Conservation (phyloP, 1,140 invertebrate species). For the Lepidurus couesii region DNA sequence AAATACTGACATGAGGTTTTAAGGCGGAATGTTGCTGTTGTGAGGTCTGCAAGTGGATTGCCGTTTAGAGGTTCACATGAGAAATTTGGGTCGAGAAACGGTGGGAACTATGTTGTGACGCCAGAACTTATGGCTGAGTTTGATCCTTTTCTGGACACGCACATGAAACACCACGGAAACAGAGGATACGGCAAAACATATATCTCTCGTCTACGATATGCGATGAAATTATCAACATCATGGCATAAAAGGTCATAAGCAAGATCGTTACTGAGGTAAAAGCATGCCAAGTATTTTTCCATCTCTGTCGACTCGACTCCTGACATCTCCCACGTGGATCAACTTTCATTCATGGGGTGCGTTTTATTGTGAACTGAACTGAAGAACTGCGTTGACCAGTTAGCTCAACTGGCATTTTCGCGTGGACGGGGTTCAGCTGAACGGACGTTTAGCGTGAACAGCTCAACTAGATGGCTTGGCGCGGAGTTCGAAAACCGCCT, state of each 20-base stretch:
- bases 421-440: too few relatives aligned
- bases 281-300: slow-evolving; percentile 43
- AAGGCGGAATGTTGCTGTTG: slow-evolving; percentile 20
- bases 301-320: slow-evolving; percentile 45
- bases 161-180: slow-evolving; percentile 37
- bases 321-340: slow-evolving; percentile 43
- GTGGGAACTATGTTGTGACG: slow-evolving; percentile 42
- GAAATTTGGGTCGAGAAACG: slow-evolving; percentile 38
- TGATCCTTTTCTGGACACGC: slow-evolving; percentile 42
- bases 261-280: slow-evolving; percentile 42
- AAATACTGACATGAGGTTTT: slow-evolving; percentile 39
- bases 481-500: too few relatives aligned
- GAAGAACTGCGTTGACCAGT: too few relatives aligned
- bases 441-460: too few relatives aligned
- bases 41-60: slow-evolving; percentile 39
- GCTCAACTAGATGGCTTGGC: too few relatives aligned
- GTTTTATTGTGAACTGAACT: too few relatives aligned
- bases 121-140: slow-evolving; percentile 48
- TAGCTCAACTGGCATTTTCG: too few relatives aligned
- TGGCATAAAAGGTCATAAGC: slow-evolving; percentile 38
- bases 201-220: slow-evolving; percentile 43
- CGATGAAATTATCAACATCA: slow-evolving; percentile 43
- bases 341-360: slow-evolving; percentile 42
- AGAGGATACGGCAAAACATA: slow-evolving; percentile 37
- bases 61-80: slow-evolving; percentile 40